phyloP scores from a whole-genome alignment of 2,888 invertebrate genomes.

The Euproctis similis region DNA sequence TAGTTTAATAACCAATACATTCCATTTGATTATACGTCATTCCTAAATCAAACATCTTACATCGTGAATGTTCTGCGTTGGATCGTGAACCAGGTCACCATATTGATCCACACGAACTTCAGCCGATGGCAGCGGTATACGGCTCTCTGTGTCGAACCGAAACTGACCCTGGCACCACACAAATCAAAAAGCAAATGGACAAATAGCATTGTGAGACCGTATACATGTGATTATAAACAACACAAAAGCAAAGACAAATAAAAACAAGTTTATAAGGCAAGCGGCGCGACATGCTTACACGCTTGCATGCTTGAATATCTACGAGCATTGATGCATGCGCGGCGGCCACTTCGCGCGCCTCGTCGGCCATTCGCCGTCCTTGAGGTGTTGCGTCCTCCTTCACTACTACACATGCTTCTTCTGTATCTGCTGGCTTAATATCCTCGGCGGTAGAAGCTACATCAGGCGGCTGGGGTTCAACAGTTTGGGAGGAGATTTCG shows the following conservation, averaged over 20 bases:
- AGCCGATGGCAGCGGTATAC: slow-evolving; percentile 82
- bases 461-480: slow-evolving; percentile 35
- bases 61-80: slow-evolving; percentile 70
- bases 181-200: slow-evolving; percentile 37
- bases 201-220: slow-evolving; percentile 19
- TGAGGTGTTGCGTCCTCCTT: slow-evolving; percentile 64
- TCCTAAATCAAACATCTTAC: slow-evolving; percentile 61
- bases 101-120: slow-evolving; percentile 80
- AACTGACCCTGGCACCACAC: slow-evolving; percentile 85
- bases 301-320: slow-evolving; percentile 80
- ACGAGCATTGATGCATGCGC: slow-evolving; percentile 73
- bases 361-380: slow-evolving; percentile 62
- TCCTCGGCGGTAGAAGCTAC: slow-evolving; percentile 48
- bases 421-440: slow-evolving; percentile 38
- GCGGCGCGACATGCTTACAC: slow-evolving; percentile 80
- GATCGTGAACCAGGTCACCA: slow-evolving; percentile 68
- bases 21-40: too few relatives aligned
- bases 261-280: slow-evolving; percentile 45
- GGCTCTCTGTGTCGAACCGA: slow-evolving; percentile 91
- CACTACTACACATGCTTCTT: slow-evolving; percentile 66
- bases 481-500: slow-evolving; percentile 32
- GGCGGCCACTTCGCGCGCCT: slow-evolving; percentile 68
- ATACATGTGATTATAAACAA: slow-evolving; percentile 13
- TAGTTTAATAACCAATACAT: too few relatives aligned
- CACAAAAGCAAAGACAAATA: slow-evolving; percentile 28